Evolutionary conservation across 1,140 invertebrate genomes (phyloP).

Genomic region (Bombus sibiricus): DNA sequence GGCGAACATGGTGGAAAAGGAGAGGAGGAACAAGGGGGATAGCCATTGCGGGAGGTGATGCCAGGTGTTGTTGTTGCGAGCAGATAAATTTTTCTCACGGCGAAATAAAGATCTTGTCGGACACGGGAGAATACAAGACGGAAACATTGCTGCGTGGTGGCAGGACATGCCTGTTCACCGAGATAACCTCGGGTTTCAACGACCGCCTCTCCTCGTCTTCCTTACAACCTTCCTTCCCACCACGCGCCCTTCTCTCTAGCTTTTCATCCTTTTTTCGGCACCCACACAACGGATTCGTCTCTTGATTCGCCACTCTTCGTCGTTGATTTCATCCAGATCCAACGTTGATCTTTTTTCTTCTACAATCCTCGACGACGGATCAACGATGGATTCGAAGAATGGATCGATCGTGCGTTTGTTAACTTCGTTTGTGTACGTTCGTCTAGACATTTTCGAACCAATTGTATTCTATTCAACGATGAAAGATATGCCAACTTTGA

Average conservation of each 20-base stretch:
- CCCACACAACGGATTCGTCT: slow-evolving; percentile 36
- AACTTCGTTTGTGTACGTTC: too few relatives aligned
- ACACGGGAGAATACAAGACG: slow-evolving; percentile 67
- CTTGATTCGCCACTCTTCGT: too few relatives aligned
- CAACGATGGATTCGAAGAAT: too few relatives aligned
- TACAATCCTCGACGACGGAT: too few relatives aligned
- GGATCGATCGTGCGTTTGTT: too few relatives aligned
- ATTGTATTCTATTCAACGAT: too few relatives aligned
- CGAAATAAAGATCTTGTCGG: slow-evolving; percentile 70
- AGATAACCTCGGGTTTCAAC: slow-evolving; percentile 65
- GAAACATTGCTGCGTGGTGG: slow-evolving; percentile 65
- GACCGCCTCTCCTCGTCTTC: slow-evolving; percentile 42
- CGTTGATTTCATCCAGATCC: not conserved
- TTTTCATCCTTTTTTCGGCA: slow-evolving; percentile 15
- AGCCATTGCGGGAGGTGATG: slow-evolving; percentile 44
- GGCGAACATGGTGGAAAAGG: not conserved
- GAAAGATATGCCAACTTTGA: too few relatives aligned
- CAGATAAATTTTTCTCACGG: slow-evolving; percentile 63
- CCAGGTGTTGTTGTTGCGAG: slow-evolving; percentile 48
- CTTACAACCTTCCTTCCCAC: not conserved
- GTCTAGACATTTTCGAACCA: too few relatives aligned
- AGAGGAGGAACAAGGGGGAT: not conserved
- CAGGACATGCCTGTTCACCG: slow-evolving; percentile 64
- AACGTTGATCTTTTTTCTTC: not conserved
- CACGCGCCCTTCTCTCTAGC: not conserved